phyloP scores from a whole-genome alignment of 2,113 vertebrate genomes.

The Aspidoscelis tigris region DNA sequence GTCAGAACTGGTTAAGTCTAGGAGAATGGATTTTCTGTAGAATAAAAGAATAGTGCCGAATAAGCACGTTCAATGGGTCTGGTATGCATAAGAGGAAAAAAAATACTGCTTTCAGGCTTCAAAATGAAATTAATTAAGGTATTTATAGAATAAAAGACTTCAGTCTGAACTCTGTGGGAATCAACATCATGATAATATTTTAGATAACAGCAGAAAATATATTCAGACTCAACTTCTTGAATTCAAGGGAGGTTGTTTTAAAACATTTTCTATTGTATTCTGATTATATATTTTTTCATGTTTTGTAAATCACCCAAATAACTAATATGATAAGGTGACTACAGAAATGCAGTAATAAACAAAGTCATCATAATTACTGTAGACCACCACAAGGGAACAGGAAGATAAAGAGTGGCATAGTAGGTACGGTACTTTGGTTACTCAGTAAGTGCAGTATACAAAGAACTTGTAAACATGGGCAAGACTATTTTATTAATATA shows the following conservation, averaged over 20 bases:
- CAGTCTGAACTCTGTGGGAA: background rate
- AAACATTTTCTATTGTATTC: no score
- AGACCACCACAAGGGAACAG: background rate
- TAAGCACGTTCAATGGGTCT: background rate
- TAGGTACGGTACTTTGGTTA: slow-evolving; percentile 6
- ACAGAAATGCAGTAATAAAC: no score
- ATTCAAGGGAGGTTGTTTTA: no score
- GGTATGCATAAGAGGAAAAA: background rate
- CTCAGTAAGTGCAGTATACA: background rate
- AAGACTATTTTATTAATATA: background rate
- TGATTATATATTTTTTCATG: no score
- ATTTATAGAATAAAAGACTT: slow-evolving; percentile 10
- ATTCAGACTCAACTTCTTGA: no score
- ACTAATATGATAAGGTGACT: no score
- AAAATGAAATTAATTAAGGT: background rate
- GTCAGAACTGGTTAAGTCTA: background rate
- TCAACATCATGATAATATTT: background rate
- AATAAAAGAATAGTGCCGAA: background rate
- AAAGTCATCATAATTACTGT: background rate
- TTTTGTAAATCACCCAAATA: no score
- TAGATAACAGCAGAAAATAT: no score
- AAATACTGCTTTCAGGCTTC: background rate
- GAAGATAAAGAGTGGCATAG: slow-evolving; percentile 2
- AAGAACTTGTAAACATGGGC: background rate
- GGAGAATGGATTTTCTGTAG: background rate